phyloP scores from a whole-genome alignment of 2,888 invertebrate species.

The Pycnomerus fuliginosus region DNA sequence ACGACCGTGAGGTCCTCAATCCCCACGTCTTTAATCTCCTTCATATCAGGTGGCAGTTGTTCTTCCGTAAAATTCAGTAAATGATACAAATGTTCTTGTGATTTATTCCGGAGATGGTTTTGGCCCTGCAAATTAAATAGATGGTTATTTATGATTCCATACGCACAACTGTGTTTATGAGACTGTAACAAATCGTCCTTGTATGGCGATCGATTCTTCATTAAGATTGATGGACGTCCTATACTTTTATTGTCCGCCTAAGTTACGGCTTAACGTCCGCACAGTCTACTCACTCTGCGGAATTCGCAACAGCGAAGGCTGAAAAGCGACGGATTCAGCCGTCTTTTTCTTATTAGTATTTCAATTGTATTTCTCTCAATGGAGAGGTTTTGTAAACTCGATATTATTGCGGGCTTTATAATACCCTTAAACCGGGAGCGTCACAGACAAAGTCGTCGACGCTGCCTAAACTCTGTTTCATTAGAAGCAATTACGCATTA shows the following conservation, averaged over 20 bases:
- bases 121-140: too few relatives aligned
- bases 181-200: constrained; percentile 43
- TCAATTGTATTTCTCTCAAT: too few relatives aligned
- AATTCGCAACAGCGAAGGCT: constrained; percentile 1
- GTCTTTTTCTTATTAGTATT: too few relatives aligned
- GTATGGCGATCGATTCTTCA: constrained; percentile 42
- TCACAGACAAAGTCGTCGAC: constrained; percentile 2
- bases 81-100: too few relatives aligned
- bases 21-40: constrained; percentile 24
- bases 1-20: constrained; percentile 31
- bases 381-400: too few relatives aligned
- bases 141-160: constrained; percentile 31
- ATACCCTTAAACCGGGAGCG: too few relatives aligned
- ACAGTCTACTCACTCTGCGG: constrained; percentile 6
- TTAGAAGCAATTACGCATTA: constrained; percentile 25
- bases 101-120: too few relatives aligned
- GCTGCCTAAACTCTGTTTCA: constrained; percentile 19
- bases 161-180: constrained; percentile 41
- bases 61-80: constrained; percentile 14
- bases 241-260: constrained; percentile 21
- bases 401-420: too few relatives aligned
- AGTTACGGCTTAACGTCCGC: constrained; percentile 10
- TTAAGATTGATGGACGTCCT: constrained; percentile 43
- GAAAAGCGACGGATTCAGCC: neutral
- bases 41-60: constrained; percentile 20